Base-by-base conservation (phyloP, 2,113 vertebrate genomes). In the Sphyrna mokarran region DNA sequence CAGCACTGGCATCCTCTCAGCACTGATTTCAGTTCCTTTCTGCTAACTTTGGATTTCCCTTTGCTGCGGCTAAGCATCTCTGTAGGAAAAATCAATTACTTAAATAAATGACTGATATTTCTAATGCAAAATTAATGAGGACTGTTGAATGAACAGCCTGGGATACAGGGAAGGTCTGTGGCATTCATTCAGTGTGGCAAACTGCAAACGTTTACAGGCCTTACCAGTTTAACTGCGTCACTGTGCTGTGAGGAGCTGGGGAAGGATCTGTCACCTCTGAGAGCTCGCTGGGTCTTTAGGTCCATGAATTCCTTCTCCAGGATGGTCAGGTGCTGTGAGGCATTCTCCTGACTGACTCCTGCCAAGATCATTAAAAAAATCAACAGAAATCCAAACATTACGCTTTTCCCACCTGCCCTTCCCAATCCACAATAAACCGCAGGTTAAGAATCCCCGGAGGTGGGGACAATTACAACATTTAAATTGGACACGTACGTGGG, bases 181-280 rank as follows among this genome's bases (percentile, higher is more conserved):
- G 33, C 58, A 37, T 8, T 37, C 89, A 10, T 7, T 20, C 89
- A 93, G 33, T 2, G 61, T 29, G 5, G 87, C 18, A n/a, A 91
- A 61, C 43, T 54, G 86, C 86, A 90, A 90, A 63, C 61, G 13
- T 91, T 91, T 66, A n/a, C 89, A 68, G 22, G 33, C 89, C 89
- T 96, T 96, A 97, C 97, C 97, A 94, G 48, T 94, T 0, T 22
- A 0, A 37, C 95, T 68, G 96, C 96, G 26, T 33, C 1, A 16
- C 96, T 95, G n/a, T 85, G 13, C 89, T 95, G 72, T 0, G 0
- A 0, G 37, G 85, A 0, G 0, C 89, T 3, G 3, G 33, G 48
- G 7, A 40, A 37, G 0, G 63, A 40, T 4, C 96, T 96, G 78
- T 96, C 58, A 16, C 97, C 91, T 4, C 96, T 22, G 63, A 70